Conservation (phyloP, 1,140 invertebrate genomes). For the Ips typographus region DNA sequence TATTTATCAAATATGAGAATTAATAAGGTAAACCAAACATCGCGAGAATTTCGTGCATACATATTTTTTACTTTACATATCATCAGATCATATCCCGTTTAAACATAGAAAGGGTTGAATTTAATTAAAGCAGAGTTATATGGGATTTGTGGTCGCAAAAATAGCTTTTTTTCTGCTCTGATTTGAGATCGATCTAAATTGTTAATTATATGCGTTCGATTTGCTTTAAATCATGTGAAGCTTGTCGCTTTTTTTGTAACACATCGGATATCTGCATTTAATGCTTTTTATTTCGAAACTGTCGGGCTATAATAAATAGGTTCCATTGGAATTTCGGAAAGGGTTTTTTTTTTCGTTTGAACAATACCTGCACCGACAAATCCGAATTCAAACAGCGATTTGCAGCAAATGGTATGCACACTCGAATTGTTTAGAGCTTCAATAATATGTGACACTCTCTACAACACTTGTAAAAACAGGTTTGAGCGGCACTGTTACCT, state of each 20-base stretch:
- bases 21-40: too few relatives aligned
- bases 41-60: too few relatives aligned
- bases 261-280: constrained; percentile 9
- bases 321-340: not conserved
- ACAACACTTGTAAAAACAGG: constrained; percentile 1
- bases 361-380: constrained; percentile 14
- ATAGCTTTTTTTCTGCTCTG: constrained; percentile 9
- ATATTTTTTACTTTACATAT: too few relatives aligned
- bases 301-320: constrained; percentile 12
- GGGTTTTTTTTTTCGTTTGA: constrained; percentile 10
- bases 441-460: not conserved
- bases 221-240: constrained; percentile 18
- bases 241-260: constrained; percentile 4
- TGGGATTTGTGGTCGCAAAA: constrained; percentile 3
- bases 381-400: constrained; percentile 5
- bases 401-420: not conserved
- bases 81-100: too few relatives aligned
- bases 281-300: constrained; percentile 6
- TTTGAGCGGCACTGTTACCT: not conserved
- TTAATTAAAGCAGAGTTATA: constrained; percentile 15
- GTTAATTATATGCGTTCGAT: constrained; percentile 12
- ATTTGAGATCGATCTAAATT: constrained; percentile 5
- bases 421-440: constrained; percentile 2
- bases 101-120: not conserved
- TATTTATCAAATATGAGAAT: too few relatives aligned